Base-by-base conservation (phyloP, 2,113 vertebrate species). In the Elachura formosa region DNA sequence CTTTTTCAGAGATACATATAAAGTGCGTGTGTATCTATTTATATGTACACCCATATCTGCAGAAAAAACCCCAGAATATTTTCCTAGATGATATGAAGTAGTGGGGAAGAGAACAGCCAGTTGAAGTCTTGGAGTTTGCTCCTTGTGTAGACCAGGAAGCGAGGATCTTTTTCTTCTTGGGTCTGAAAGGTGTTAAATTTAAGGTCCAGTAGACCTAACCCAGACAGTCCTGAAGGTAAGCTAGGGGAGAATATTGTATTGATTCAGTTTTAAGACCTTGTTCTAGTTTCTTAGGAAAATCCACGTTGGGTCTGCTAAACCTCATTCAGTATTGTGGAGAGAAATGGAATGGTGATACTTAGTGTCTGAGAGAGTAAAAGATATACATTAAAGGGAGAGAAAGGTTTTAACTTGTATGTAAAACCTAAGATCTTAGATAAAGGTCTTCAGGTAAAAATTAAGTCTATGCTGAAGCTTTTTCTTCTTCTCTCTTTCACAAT, bases 11-110 rank as follows among this genome's bases (percentile, higher is more conserved):
- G 33, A 34, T 61, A 13, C 31, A 46, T 24, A 51, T 46, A 15
- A 28, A 31, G 19, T 51, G 29, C 26, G 23, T 62, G 14, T 49
- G 26, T 52, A 16, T 49, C 10, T 29, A 29, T 33, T 16, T 23
- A 5, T n/a, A 4, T 33, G 10, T 29, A 26, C 14, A 11, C 24
- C 4, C 21, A 21, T 3, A 6, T 79, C 23, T 83, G 33, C 10
- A 69, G 25, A 23, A 59, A 34, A 76, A 84, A n/a, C 0, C 9
- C 0, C 9, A 51, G 17, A 58, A 3, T 20, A 14, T 52, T 59
- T 54, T n/a, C 10, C 52, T 33, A 26, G 63, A 38, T 62, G 26
- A 9, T 62, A 3, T 22, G 41, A 66, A 56, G 45, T 59, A 25
- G 23, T 41, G 23, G 49, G n/a, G 49, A 73, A 14, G 6, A 56